A percentile compares a stretch with the other conserved stretches of the same genome.
Evolutionary conservation across 2,113 vertebrate genomes (phyloP).

Genomic region (Cinclus cinclus): DNA sequence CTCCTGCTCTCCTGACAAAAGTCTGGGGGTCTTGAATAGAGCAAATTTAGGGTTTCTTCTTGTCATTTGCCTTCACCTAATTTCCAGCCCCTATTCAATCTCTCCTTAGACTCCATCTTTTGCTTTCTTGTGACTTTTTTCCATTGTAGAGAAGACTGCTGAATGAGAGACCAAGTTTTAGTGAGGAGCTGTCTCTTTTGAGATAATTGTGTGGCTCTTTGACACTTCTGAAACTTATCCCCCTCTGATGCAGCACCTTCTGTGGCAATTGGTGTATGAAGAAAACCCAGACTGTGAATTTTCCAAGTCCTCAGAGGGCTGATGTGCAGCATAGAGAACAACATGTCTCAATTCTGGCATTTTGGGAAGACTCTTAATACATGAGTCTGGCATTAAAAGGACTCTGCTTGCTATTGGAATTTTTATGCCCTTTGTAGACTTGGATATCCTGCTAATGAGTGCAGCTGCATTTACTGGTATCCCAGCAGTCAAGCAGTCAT

Average conservation of each 20-base stretch:
- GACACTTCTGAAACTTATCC: background rate
- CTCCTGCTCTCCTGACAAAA: background rate
- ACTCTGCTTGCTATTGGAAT: background rate
- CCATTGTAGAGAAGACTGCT: background rate
- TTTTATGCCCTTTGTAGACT: background rate
- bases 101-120: background rate
- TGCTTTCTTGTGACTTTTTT: background rate
- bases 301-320: background rate
- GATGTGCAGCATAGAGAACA: background rate
- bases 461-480: background rate
- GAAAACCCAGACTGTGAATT: background rate
- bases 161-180: background rate
- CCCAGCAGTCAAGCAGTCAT: background rate
- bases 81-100: background rate
- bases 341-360: background rate
- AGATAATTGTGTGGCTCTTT: background rate
- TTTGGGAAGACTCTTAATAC: background rate
- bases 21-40: rapidly evolving
- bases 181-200: background rate
- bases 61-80: background rate
- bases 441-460: background rate
- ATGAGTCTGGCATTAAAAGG: background rate
- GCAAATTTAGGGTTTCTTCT: background rate
- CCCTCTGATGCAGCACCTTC: background rate
- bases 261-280: rapidly evolving